Evolutionary conservation across 2,113 vertebrate species (phyloP).

Genomic region (Brienomyrus brachyistius): DNA sequence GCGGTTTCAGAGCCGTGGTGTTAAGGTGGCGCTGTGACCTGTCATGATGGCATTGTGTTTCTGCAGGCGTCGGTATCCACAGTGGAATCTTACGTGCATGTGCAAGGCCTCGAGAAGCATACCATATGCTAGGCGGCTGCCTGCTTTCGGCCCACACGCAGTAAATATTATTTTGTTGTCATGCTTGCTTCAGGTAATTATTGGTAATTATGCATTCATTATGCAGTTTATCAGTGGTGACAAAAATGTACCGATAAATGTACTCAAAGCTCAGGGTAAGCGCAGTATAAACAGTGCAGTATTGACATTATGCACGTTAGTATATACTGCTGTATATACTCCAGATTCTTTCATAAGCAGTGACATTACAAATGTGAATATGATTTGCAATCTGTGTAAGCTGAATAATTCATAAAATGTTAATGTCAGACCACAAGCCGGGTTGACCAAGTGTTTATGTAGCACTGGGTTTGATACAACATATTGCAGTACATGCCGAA

Average conservation of each 20-base stretch:
- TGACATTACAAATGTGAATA: not conserved
- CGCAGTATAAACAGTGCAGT: not conserved
- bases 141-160: not conserved
- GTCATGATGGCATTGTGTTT: not conserved
- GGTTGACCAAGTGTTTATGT: constrained; percentile 5
- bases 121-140: not conserved
- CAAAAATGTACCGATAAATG: not conserved
- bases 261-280: not conserved
- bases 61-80: not conserved
- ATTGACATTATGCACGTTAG: not conserved
- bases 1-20: not conserved
- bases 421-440: not conserved
- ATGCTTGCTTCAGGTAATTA: not conserved
- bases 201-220: constrained; percentile 1
- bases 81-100: not conserved
- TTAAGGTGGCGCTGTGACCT: not conserved
- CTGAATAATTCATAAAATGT: constrained; percentile 6
- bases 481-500: not conserved
- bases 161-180: not conserved
- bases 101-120: not conserved
- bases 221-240: not conserved
- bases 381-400: not conserved
- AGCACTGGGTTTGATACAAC: not conserved
- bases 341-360: not conserved
- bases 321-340: not conserved